Evolutionary conservation across 2,797 vertebrate genomes (phyloP).

Genomic region (Tokudaia muenninki): DNA sequence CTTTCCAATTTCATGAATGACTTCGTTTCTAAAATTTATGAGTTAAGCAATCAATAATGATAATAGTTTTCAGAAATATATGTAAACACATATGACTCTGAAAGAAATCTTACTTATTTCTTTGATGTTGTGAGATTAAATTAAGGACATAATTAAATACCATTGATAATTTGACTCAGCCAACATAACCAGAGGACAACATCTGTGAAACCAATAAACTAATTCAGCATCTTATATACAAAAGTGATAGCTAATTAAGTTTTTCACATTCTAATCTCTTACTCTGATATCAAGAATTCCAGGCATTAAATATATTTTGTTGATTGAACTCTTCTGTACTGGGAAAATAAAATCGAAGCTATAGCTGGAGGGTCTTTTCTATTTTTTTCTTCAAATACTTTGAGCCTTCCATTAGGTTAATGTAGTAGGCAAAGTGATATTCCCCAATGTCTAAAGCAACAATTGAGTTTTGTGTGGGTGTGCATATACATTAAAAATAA

Average conservation of each 20-base stretch:
- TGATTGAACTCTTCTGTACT: slow-evolving; percentile 15
- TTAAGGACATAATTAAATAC: slow-evolving; percentile 1
- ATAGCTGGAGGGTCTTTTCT: slow-evolving; percentile 23
- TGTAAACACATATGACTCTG: background rate
- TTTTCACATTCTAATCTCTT: slow-evolving; percentile 51
- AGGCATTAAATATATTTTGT: slow-evolving; percentile 41
- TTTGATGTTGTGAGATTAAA: background rate
- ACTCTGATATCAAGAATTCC: slow-evolving; percentile 54
- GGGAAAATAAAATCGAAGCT: slow-evolving; percentile 1
- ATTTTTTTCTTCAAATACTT: background rate
- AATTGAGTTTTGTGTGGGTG: background rate
- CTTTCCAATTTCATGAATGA: background rate
- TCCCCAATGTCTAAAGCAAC: background rate
- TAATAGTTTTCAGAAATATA: background rate
- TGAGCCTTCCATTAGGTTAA: background rate
- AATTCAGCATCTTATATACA: background rate
- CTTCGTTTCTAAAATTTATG: background rate
- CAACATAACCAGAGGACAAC: background rate
- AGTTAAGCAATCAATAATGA: background rate
- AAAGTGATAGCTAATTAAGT: slow-evolving; percentile 3
- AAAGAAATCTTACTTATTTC: background rate
- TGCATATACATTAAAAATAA: background rate
- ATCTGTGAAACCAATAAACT: background rate
- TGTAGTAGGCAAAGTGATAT: background rate
- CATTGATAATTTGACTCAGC: background rate